Conservation (phyloP, 2,113 vertebrate species). For the Galeopterus variegatus region DNA sequence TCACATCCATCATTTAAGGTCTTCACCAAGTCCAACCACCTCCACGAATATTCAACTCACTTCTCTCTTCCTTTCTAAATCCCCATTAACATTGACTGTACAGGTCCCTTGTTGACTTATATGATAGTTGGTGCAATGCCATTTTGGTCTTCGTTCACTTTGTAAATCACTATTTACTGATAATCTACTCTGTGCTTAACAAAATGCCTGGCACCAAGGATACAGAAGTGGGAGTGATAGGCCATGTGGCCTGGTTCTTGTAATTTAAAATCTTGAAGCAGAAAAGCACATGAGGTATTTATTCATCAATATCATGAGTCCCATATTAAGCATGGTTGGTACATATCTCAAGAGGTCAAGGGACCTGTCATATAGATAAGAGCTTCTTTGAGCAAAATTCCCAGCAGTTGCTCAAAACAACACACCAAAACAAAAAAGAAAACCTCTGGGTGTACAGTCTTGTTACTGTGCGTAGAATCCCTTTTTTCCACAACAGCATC, state of each 20-base stretch:
- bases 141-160: neutral
- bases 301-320: neutral
- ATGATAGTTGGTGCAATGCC: too few relatives aligned
- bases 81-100: accelerated
- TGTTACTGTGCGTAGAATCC: neutral
- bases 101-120: accelerated
- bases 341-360: neutral
- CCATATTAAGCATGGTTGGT: accelerated
- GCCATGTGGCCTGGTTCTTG: neutral
- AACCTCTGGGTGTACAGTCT: accelerated
- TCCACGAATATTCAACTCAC: too few relatives aligned
- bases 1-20: neutral
- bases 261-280: too few relatives aligned
- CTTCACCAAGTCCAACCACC: neutral
- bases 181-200: too few relatives aligned
- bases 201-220: accelerated
- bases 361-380: accelerated
- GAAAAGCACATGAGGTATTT: neutral
- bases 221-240: neutral
- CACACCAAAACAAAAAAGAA: neutral
- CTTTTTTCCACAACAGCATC: neutral
- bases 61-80: neutral
- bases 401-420: neutral
- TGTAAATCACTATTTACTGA: accelerated
- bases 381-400: neutral